Evolutionary conservation across 2,113 vertebrate species (phyloP).

Genomic region (Alligator sinensis): DNA sequence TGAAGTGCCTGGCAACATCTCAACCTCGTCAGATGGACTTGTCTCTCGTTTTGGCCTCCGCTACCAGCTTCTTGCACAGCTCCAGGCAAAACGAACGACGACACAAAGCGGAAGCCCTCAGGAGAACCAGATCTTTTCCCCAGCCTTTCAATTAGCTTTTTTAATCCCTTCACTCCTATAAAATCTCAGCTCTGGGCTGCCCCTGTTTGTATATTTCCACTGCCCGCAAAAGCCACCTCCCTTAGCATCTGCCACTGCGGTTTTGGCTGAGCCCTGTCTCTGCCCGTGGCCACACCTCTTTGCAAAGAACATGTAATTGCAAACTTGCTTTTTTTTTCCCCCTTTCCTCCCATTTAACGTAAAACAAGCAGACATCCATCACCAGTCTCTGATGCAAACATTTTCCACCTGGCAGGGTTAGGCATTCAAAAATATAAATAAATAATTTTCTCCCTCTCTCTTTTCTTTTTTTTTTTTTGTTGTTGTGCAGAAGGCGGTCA

Average conservation of each 20-base stretch:
- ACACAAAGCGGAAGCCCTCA: not conserved
- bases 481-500: not conserved
- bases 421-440: constrained; percentile 52
- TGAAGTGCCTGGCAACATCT: not conserved
- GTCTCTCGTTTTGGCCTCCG: not conserved
- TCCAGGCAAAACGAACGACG: not conserved
- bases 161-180: constrained; percentile 10
- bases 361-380: constrained; percentile 14
- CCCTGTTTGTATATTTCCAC: constrained; percentile 54
- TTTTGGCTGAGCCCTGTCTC: constrained; percentile 47
- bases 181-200: constrained; percentile 32
- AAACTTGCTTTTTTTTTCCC: not conserved
- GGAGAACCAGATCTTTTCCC: not conserved
- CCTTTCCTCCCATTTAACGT: not conserved
- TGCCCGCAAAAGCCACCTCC: constrained; percentile 41
- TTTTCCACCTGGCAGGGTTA: constrained; percentile 75
- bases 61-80: constrained; percentile 13
- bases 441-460: not conserved
- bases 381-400: constrained; percentile 51
- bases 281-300: constrained; percentile 76
- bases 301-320: constrained; percentile 66
- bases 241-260: constrained; percentile 55
- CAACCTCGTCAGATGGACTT: not conserved
- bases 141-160: not conserved
- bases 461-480: not conserved